phyloP scores from a whole-genome alignment of 1,140 invertebrate species.

The Zaprionus capensis region DNA sequence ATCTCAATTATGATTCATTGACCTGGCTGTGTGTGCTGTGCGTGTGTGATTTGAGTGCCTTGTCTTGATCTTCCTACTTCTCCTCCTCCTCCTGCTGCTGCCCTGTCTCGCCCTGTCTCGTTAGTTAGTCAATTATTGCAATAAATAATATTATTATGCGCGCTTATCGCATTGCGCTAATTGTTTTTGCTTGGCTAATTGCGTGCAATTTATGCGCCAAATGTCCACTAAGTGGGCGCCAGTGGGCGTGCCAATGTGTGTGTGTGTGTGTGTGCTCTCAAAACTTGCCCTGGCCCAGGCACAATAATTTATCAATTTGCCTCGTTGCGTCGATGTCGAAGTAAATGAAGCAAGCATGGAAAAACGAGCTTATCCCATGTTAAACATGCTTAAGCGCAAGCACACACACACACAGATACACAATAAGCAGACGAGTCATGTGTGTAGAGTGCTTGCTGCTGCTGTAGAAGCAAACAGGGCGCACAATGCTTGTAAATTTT shows the following conservation, averaged over 20 bases:
- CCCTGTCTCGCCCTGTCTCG: constrained; percentile 17
- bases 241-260: neutral
- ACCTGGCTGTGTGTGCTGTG: constrained; percentile 20
- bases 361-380: constrained; percentile 72
- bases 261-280: constrained; percentile 1
- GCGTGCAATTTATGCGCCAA: constrained; percentile 58
- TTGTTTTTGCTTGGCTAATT: constrained; percentile 66
- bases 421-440: neutral
- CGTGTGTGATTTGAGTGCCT: constrained; percentile 8
- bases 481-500: constrained; percentile 63
- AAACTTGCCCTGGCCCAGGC: neutral
- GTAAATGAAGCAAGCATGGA: constrained; percentile 68
- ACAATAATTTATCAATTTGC: constrained; percentile 80
- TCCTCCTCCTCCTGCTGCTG: neutral
- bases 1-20: constrained; percentile 66
- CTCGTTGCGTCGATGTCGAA: constrained; percentile 14
- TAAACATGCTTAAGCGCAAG: constrained; percentile 66
- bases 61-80: neutral
- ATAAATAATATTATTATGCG: constrained; percentile 54
- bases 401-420: constrained; percentile 18
- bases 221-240: constrained; percentile 29
- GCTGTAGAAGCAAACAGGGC: constrained; percentile 30
- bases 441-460: constrained; percentile 4
- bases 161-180: constrained; percentile 67
- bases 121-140: constrained; percentile 37